Evolutionary conservation across 2,888 invertebrate species (phyloP).

Genomic region (Eupithecia inturbata): DNA sequence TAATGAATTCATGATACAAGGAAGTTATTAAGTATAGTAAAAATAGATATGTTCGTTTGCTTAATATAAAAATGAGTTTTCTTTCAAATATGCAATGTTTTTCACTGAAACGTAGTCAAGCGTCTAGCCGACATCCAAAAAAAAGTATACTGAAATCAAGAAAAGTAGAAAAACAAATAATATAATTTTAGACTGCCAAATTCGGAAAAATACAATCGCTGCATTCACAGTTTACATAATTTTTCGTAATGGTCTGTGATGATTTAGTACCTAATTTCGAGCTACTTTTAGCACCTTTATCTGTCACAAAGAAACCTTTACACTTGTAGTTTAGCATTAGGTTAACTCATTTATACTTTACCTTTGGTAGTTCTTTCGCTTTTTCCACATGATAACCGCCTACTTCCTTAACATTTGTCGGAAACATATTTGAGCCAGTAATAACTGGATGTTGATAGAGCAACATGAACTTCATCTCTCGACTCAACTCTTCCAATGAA

Average conservation of each 20-base stretch:
- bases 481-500: conserved; percentile 77
- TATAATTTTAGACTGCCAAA: neutral
- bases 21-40: too few species aligned
- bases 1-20: too few species aligned
- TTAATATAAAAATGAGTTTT: neutral
- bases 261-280: neutral
- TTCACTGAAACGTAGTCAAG: too few species aligned
- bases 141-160: neutral
- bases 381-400: conserved; percentile 83
- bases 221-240: neutral
- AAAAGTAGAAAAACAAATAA: neutral
- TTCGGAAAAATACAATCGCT: too few species aligned
- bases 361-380: conserved; percentile 68
- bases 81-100: neutral
- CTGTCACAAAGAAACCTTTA: neutral
- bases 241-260: neutral
- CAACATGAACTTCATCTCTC: conserved; percentile 78
- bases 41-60: neutral
- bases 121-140: too few species aligned
- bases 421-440: conserved; percentile 77
- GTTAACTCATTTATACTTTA: conserved; percentile 40
- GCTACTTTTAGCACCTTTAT: neutral
- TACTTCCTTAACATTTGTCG: conserved; percentile 84
- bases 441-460: conserved; percentile 84
- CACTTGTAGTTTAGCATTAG: neutral